These are phyloP conservation scores for Remorina albescens DNA, from an alignment of 2,797 vertebrate genomes.

Conservation along the genomic window DNA sequence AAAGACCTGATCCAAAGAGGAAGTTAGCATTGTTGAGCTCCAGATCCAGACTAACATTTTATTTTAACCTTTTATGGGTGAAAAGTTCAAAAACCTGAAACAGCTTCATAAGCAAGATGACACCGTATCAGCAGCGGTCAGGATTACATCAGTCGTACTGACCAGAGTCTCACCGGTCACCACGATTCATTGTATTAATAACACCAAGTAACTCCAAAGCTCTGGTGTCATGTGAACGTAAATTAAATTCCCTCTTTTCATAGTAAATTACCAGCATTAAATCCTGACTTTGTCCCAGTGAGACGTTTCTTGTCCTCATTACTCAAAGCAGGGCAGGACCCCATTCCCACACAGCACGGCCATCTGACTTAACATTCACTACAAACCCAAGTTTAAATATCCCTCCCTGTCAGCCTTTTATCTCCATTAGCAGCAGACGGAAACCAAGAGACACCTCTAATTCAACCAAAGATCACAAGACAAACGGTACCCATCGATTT, in stretches of 20 bases:
- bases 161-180: background rate
- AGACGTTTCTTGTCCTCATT: no score
- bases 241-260: conserved; percentile 10
- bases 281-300: conserved; percentile 7
- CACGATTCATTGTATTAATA: background rate
- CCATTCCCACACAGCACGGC: background rate
- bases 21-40: no score
- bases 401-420: conserved; percentile 4
- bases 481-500: conserved; percentile 24
- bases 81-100: no score
- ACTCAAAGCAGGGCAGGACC: background rate
- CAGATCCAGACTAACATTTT: no score
- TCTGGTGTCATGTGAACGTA: background rate
- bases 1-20: no score
- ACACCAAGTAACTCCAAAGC: background rate
- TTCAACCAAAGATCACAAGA: conserved; percentile 15
- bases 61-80: no score
- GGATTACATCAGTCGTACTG: background rate
- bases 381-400: conserved; percentile 21
- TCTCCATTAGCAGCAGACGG: conserved; percentile 18
- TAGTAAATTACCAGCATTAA: conserved; percentile 9
- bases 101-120: background rate
- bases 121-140: background rate
- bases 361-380: conserved; percentile 31
- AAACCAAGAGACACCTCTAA: conserved; percentile 20